These are phyloP conservation scores for Hippocampus barbouri DNA, from an alignment of 2,113 vertebrate genomes.

Conservation along the genomic window DNA sequence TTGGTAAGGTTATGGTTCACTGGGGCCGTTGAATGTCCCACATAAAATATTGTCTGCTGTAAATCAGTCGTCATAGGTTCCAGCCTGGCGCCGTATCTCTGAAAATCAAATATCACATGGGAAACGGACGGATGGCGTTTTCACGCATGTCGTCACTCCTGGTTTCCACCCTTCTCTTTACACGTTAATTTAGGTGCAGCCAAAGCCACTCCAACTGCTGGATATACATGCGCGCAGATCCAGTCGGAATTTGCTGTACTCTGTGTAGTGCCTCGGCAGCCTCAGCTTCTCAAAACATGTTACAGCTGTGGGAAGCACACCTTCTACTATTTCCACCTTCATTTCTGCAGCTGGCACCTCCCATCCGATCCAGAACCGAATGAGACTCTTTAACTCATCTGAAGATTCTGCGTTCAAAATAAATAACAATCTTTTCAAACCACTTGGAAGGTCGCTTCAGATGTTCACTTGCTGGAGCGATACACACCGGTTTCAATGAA, in stretches of 20 bases:
- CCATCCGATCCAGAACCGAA: constrained; percentile 53
- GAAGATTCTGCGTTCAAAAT: constrained; percentile 26
- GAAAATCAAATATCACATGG: not conserved
- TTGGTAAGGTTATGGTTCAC: no score
- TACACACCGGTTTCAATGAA: constrained; percentile 45
- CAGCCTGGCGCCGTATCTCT: not conserved
- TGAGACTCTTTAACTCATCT: constrained; percentile 39
- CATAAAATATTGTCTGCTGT: no score
- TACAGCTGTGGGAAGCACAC: constrained; percentile 28
- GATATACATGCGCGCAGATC: constrained; percentile 40
- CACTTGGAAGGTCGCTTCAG: not conserved
- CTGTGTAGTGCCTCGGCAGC: constrained; percentile 38
- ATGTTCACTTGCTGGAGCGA: not conserved
- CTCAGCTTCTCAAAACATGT: constrained; percentile 51
- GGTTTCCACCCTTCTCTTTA: not conserved
- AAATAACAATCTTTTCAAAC: not conserved
- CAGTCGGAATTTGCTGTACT: constrained; percentile 24
- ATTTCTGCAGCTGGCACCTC: constrained; percentile 43
- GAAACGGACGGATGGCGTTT: not conserved
- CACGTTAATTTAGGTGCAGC: constrained; percentile 14
- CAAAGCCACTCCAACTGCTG: constrained; percentile 37
- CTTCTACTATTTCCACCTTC: constrained; percentile 44
- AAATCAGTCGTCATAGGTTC: no score
- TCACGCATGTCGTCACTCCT: not conserved
- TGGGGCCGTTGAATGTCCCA: no score